Evolutionary conservation across 2,888 invertebrate genomes (phyloP), one percentile per base, ranked within the genome.

Genomic region (Drosophila antonietae): DNA sequence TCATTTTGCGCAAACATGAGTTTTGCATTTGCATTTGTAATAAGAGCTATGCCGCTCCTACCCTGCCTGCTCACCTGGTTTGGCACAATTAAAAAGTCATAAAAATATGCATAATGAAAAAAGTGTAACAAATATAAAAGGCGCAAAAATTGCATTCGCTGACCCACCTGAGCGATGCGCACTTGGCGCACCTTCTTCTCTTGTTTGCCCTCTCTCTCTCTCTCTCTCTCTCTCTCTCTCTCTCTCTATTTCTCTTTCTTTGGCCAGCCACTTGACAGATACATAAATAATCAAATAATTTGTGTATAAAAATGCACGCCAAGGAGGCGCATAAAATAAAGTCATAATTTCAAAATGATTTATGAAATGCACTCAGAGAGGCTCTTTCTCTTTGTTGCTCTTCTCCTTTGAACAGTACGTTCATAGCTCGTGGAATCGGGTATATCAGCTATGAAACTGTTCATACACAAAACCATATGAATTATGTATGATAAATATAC

Each of bases 301-400:
- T 87, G 74, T 84, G 69, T 75, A 80, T 88, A 78, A 88, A 85
- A 83, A 86, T 83, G 80, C 79, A 83, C 71, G 71, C 66, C 71
- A 68, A 82, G 60, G 59, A 73, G 78, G 44, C 73, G 66, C 68
- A 78, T 80, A 80, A 82, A 88, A 86, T 83, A 88, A 81, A 86
- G 86, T 86, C 86, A 86, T 86, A 88, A 86, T 88, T 86, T 86
- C 46, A 70, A 77, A 77, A 86, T 88, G 86, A 86, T 86, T 86
- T 86, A 86, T 88, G 80, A 88, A 86, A 77, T 83, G 68, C 65
- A 60, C 70, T 78, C 58, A 43, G 47, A 68, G 63, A 74, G 64
- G 65, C 76, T 65, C 55, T 51, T 68, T 33, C 14, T 52, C 20
- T 35, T 2, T 15, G 4, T 55, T 7, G 37, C 15, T 39, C 60